Evolutionary conservation across 2,113 vertebrate species (phyloP), one percentile per base, ranked within the genome.

Genomic region (Bostrychus sinensis): DNA sequence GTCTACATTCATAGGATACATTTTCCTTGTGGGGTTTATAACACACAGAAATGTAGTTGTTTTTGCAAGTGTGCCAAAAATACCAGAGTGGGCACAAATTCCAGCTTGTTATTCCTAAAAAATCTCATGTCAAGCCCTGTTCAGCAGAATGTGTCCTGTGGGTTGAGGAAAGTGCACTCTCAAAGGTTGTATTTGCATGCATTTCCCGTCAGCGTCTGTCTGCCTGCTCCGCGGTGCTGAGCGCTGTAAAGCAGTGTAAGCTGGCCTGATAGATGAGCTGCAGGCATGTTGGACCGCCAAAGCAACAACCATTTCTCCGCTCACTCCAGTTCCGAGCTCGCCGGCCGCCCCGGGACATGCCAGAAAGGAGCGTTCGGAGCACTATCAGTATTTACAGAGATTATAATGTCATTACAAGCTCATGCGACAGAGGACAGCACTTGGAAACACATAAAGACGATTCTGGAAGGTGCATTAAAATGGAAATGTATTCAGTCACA

Each of bases 401-500:
- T 86, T 86, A 78, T 75, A 82, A 90, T 79, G 83, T 84, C 80
- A 80, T 90, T 89, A 81, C 70, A 80, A 74, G 48, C 51, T 65
- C 60, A 60, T 53, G 58, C 65, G 63, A 58, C 58, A 53, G 66
- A 77, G 67, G 77, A 77, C 46, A 58, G 59, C n/a, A 56, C 72
- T 62, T 54, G 16, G 62, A 48, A 51, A 67, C 62, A 63, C 61
- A 36, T 63, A 62, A 38, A 62, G 41, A 62, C 43, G 51, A 42
- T 66, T 74, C 50, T 22, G 69, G 45, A 56, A 62, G 56, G 77
- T 73, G 57, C 51, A 48, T 68, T 78, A 53, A 65, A 71, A 75
- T 74, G 13, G 70, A 83, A 72, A 72, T 62, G 28, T 48, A 77
- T 66, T 53, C 38, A 39, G 26, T 23, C 45, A 19, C 25, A 72